Percentiles rank a stretch among this genome's conserved stretches.
phyloP scores from a whole-genome alignment of 2,888 invertebrate genomes.

The Omphaloscelis lunosa region DNA sequence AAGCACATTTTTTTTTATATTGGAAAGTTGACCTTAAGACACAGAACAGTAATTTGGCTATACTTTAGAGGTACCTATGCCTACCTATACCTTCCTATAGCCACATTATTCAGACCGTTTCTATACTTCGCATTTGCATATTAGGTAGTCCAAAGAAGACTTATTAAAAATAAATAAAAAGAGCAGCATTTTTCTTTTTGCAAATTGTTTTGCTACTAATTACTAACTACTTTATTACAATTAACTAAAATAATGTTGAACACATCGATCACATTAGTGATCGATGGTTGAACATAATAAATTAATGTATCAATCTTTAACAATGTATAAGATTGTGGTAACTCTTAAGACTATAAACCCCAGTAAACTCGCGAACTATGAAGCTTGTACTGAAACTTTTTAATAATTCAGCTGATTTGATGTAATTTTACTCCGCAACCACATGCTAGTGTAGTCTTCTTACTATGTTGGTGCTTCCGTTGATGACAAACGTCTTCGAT shows the following conservation, averaged over 20 bases:
- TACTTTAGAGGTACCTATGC: too few species aligned
- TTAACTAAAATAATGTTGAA: conserved; percentile 4
- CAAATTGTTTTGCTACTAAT: neutral
- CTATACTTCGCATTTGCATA: neutral
- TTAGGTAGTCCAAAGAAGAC: neutral
- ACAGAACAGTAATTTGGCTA: neutral
- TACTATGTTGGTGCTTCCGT: conserved; percentile 62
- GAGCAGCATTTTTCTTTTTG: neutral
- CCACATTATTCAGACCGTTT: neutral
- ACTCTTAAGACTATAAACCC: conserved; percentile 46
- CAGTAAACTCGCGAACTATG: conserved; percentile 61
- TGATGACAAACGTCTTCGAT: conserved; percentile 60
- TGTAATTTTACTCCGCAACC: conserved; percentile 85
- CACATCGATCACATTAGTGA: too few species aligned
- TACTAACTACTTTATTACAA: too few species aligned
- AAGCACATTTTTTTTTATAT: too few species aligned
- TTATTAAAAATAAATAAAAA: neutral
- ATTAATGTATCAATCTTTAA: conserved; percentile 13
- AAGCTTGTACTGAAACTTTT: conserved; percentile 73
- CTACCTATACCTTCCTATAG: too few species aligned
- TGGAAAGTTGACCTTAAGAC: neutral
- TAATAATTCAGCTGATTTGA: conserved; percentile 86
- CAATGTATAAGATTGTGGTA: conserved; percentile 31
- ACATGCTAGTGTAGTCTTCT: conserved; percentile 77
- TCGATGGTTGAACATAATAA: conserved; percentile 8